phyloP scores from a whole-genome alignment of 2,113 vertebrate species.

The Monarcha castaneiventris region DNA sequence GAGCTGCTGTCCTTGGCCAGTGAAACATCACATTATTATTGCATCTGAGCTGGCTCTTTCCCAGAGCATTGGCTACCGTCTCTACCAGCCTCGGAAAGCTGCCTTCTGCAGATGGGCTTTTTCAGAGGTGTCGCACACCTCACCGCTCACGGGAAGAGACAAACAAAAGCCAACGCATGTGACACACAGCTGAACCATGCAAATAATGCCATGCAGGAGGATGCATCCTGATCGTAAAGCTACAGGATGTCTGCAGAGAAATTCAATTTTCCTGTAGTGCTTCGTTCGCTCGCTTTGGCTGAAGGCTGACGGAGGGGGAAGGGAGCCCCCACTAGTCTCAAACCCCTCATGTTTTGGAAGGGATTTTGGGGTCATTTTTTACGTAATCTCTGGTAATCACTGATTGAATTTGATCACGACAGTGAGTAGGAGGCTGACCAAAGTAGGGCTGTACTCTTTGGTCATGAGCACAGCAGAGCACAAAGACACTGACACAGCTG shows the following conservation, averaged over 20 bases:
- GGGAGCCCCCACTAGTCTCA: background rate
- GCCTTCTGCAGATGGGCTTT: slow-evolving; percentile 42
- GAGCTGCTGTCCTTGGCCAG: background rate
- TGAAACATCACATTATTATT: slow-evolving; percentile 18
- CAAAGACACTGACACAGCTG: background rate
- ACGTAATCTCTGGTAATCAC: background rate
- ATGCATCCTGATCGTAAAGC: background rate
- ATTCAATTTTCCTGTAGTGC: background rate
- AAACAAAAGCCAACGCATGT: slow-evolving; percentile 15
- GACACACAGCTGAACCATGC: background rate
- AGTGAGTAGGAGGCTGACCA: background rate
- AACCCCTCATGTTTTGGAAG: background rate
- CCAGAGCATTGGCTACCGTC: background rate
- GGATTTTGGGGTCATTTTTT: background rate
- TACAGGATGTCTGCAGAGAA: background rate
- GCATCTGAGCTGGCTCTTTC: slow-evolving; percentile 25
- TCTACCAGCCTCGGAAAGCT: background rate
- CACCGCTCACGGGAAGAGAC: background rate
- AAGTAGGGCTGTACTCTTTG: background rate
- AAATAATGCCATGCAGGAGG: background rate
- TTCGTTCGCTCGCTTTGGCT: background rate
- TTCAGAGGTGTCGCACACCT: slow-evolving; percentile 16
- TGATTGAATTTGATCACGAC: background rate
- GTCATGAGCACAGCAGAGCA: background rate
- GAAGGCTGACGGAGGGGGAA: background rate